Percentiles rank a stretch among this genome's conserved stretches.
Conservation (phyloP, 2,888 invertebrate species). For the Julus scanicus region DNA sequence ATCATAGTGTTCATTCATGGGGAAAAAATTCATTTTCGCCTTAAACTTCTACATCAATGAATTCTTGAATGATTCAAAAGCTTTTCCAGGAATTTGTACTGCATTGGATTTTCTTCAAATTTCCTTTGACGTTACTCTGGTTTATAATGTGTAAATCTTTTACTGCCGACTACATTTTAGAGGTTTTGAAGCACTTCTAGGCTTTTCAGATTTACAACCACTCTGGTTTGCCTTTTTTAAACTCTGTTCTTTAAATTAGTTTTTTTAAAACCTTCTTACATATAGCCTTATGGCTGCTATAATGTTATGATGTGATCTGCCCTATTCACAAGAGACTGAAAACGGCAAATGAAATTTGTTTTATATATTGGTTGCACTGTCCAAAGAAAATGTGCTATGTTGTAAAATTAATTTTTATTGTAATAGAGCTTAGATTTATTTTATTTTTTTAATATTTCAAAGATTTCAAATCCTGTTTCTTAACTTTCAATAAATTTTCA, state of each 20-base stretch:
- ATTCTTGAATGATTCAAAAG: not conserved
- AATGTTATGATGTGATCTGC: too few relatives aligned
- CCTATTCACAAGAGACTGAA: too few relatives aligned
- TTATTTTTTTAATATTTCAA: too few relatives aligned
- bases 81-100: not conserved
- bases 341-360: too few relatives aligned
- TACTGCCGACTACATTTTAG: not conserved
- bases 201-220: slow-evolving; percentile 35
- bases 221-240: not conserved
- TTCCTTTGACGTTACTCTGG: slow-evolving; percentile 4
- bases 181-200: slow-evolving; percentile 21
- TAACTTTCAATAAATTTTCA: too few relatives aligned
- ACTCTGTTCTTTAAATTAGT: not conserved
- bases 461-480: too few relatives aligned
- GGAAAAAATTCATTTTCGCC: not conserved
- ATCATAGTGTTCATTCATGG: not conserved
- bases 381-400: too few relatives aligned
- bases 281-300: too few relatives aligned
- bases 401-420: too few relatives aligned
- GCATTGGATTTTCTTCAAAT: slow-evolving; percentile 14
- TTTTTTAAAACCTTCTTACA: not conserved
- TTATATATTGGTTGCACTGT: too few relatives aligned
- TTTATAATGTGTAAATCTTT: slow-evolving; percentile 8
- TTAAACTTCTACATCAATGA: not conserved
- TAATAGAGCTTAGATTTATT: too few relatives aligned